Percentiles rank a stretch among this genome's conserved stretches.
phyloP scores from a whole-genome alignment of 2,113 vertebrate species.

The Chloebia gouldiae region DNA sequence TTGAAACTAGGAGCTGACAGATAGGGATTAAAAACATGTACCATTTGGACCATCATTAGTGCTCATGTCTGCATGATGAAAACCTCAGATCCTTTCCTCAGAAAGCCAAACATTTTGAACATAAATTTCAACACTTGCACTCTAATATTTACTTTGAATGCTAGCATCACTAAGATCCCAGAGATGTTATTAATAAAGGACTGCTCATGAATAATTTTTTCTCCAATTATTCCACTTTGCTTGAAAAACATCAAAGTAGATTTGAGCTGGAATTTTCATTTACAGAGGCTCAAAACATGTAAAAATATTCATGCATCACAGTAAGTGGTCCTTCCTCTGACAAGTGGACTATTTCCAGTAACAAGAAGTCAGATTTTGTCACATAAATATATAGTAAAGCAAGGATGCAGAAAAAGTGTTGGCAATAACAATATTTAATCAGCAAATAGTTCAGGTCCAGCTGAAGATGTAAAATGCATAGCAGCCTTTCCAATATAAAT shows the following conservation, averaged over 20 bases:
- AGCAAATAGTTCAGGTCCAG: background rate
- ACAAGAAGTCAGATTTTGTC: background rate
- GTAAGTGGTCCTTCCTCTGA: background rate
- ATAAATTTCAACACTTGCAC: slow-evolving; percentile 9
- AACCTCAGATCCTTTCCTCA: background rate
- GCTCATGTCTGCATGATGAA: background rate
- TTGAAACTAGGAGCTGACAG: background rate
- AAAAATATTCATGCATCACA: background rate
- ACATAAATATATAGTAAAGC: background rate
- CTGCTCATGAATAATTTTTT: background rate
- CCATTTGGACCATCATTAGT: background rate
- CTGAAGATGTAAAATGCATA: background rate
- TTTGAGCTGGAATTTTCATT: slow-evolving; percentile 20
- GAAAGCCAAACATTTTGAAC: background rate
- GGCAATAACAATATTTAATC: slow-evolving; percentile 24
- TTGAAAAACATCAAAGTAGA: background rate
- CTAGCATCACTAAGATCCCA: background rate
- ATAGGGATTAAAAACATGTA: background rate
- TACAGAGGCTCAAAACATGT: background rate
- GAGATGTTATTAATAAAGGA: background rate
- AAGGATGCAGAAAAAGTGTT: background rate
- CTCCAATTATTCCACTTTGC: background rate
- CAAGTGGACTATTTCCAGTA: background rate
- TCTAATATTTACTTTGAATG: background rate
- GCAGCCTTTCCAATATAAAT: background rate